Evolutionary conservation across 2,113 vertebrate species (phyloP).

Genomic region (Campylorhamphus procurvoides): DNA sequence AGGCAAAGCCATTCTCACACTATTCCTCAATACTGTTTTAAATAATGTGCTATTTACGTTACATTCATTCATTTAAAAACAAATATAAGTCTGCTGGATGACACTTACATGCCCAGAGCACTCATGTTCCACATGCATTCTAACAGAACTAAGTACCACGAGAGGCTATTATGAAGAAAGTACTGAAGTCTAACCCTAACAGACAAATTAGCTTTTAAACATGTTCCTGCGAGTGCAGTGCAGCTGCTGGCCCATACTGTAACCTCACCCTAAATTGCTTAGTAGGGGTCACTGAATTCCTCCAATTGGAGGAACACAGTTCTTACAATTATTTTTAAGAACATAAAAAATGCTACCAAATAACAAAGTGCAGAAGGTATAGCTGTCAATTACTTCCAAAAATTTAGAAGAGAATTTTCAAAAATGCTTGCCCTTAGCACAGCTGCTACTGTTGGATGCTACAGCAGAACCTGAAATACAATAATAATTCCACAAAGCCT

Average conservation of each 20-base stretch:
- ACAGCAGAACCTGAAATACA: not conserved
- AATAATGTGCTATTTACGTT: not conserved
- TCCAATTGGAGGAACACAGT: accelerated
- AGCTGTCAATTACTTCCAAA: not conserved
- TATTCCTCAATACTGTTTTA: not conserved
- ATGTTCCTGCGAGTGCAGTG: not conserved
- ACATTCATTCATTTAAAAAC: not conserved
- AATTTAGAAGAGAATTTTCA: not conserved
- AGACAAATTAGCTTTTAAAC: not conserved
- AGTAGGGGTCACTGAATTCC: not conserved
- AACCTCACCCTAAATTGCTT: not conserved
- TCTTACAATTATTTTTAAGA: not conserved
- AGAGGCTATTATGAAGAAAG: not conserved
- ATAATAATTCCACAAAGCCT: not conserved
- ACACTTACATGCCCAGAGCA: not conserved
- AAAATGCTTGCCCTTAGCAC: not conserved
- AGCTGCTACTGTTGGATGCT: not conserved
- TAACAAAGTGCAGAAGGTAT: not conserved
- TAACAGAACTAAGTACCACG: not conserved
- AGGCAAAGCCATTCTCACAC: not conserved
- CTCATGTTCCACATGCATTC: not conserved
- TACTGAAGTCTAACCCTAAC: not conserved
- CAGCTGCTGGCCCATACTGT: not conserved
- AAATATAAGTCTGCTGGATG: not conserved
- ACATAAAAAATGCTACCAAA: not conserved